phyloP scores from a whole-genome alignment of 2,113 vertebrate genomes.

The Ellobius talpinus region DNA sequence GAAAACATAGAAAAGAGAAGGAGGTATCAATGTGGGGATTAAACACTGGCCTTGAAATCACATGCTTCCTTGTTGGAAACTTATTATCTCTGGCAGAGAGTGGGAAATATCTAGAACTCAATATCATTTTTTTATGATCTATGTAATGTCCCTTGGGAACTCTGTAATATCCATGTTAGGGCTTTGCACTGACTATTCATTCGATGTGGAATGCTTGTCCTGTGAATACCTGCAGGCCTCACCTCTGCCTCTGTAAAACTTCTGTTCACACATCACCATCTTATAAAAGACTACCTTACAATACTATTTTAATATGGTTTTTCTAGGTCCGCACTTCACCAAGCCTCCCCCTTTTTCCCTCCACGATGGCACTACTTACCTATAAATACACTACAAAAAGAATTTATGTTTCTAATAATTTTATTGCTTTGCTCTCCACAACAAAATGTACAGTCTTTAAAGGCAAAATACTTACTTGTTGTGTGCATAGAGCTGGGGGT shows the following conservation, averaged over 20 bases:
- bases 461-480: background rate
- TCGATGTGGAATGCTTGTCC: background rate
- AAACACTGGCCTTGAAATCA: background rate
- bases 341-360: rapidly evolving
- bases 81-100: background rate
- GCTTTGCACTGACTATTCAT: background rate
- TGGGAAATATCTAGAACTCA: background rate
- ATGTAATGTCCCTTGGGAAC: background rate
- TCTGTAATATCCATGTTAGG: background rate
- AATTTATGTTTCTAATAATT: background rate
- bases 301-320: background rate
- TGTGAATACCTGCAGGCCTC: background rate
- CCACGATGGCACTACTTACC: background rate
- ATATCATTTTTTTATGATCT: background rate
- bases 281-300: background rate
- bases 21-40: constrained; percentile 62
- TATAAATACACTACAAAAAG: background rate
- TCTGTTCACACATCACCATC: background rate
- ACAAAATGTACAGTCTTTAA: background rate
- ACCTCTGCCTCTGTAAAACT: background rate
- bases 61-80: background rate
- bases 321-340: background rate
- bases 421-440: background rate
- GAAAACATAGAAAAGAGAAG: constrained; percentile 80
- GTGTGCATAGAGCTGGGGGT: background rate